Evolutionary conservation across 2,113 vertebrate genomes (phyloP).

Genomic region (Tragelaphus strepsiceros): DNA sequence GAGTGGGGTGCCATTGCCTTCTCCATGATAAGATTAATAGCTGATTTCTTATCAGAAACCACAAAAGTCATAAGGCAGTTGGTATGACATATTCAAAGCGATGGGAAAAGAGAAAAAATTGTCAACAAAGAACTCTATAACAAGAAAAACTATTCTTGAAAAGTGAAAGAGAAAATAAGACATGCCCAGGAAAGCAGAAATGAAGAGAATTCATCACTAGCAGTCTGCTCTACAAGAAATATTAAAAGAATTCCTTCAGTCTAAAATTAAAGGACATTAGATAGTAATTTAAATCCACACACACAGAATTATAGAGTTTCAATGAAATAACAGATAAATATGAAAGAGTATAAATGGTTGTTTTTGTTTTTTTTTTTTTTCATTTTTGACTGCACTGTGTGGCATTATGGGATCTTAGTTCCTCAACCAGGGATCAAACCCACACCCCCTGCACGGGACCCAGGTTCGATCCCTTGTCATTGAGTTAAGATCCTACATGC

Average conservation of each 20-base stretch:
- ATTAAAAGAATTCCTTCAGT: not conserved
- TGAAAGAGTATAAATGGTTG: not conserved
- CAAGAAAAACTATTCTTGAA: not conserved
- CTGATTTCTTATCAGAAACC: not conserved
- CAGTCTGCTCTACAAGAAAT: not conserved
- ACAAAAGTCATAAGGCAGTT: not conserved
- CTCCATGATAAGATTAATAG: not conserved
- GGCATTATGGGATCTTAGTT: not conserved
- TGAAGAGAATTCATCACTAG: not conserved
- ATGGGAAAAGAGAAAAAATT: not conserved
- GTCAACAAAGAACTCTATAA: not conserved
- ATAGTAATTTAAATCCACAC: not conserved
- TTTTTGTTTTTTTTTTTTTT: not conserved
- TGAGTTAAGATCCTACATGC: not conserved
- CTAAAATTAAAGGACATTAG: not conserved
- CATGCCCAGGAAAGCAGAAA: not conserved
- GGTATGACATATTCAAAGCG: not conserved
- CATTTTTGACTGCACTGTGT: not conserved
- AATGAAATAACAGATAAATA: not conserved
- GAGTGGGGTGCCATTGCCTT: no score
- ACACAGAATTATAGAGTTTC: not conserved
- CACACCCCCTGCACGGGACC: not conserved
- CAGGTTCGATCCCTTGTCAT: not conserved
- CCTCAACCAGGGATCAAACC: not conserved
- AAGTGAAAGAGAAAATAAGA: not conserved